phyloP scores from a whole-genome alignment of 2,113 vertebrate species.

The Pseudolaguvia tuberculata region DNA sequence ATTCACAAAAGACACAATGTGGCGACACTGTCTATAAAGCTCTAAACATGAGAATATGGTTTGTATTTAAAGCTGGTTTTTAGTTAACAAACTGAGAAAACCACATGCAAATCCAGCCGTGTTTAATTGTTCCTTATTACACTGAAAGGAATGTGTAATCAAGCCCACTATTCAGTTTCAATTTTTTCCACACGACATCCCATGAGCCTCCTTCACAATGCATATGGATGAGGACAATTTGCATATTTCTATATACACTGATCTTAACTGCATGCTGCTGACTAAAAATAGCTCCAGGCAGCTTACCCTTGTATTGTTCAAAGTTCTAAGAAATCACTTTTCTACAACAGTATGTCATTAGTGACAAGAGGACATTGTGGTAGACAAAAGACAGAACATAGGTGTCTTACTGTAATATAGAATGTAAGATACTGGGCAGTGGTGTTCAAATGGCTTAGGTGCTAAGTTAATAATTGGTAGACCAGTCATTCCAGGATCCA shows the following conservation, averaged over 20 bases:
- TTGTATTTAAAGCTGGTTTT: not conserved
- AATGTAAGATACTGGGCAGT: no score
- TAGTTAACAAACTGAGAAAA: not conserved
- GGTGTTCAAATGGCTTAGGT: no score
- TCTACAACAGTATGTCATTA: no score
- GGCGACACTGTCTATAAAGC: not conserved
- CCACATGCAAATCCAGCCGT: not conserved
- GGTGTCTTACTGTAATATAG: no score
- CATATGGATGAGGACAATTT: not conserved
- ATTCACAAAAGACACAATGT: not conserved
- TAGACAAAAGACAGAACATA: no score
- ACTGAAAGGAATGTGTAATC: constrained; percentile 2
- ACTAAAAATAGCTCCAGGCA: not conserved
- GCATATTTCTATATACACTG: not conserved
- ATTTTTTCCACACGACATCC: not conserved
- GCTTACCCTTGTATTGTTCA: not conserved
- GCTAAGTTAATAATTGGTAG: no score
- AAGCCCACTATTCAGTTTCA: not conserved
- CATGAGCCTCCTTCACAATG: not conserved
- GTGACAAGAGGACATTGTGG: no score
- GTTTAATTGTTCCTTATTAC: not conserved
- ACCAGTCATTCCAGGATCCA: no score
- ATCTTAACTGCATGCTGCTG: not conserved
- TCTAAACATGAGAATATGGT: not conserved
- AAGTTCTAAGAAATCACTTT: no score